Evolutionary conservation across 2,888 invertebrate genomes (phyloP).

Genomic region (Drosophila acutilabella): DNA sequence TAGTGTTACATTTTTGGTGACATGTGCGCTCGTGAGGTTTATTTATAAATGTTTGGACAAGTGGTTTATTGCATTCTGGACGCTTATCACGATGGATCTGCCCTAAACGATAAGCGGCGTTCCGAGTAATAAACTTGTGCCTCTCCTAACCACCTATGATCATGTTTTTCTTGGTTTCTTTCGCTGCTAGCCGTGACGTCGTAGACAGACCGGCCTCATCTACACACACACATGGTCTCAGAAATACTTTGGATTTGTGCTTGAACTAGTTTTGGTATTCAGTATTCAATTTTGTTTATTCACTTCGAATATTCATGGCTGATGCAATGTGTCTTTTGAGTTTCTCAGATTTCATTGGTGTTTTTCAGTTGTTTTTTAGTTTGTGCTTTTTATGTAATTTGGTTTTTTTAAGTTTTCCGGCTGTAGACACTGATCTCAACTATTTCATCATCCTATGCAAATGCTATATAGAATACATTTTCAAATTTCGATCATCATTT

Average conservation of each 20-base stretch:
- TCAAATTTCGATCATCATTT: conserved; percentile 6
- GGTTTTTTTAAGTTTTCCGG: conserved; percentile 31
- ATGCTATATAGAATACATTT: background rate
- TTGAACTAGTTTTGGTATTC: conserved; percentile 51
- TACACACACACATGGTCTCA: conserved; percentile 27
- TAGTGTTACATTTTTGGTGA: conserved; percentile 8
- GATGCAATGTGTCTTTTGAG: conserved; percentile 41
- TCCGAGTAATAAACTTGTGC: background rate
- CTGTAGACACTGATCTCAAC: conserved; percentile 27
- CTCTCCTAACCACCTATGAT: background rate
- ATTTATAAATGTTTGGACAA: conserved; percentile 24
- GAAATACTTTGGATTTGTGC: conserved; percentile 46
- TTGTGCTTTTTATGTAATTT: conserved; percentile 7
- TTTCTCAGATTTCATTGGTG: conserved; percentile 26
- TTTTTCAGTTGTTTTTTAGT: background rate
- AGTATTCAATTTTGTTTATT: conserved; percentile 9
- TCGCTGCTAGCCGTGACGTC: conserved; percentile 1
- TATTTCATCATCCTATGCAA: conserved; percentile 46
- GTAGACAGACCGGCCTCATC: conserved; percentile 46
- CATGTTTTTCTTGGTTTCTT: background rate
- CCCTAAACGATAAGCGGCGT: conserved; percentile 33
- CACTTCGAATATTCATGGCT: conserved; percentile 33
- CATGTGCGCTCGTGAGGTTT: conserved; percentile 12
- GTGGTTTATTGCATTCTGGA: conserved; percentile 31
- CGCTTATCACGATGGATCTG: conserved; percentile 39